Percentiles rank a stretch among this genome's conserved stretches.
These are phyloP conservation scores for Eurystomus gularis DNA, from an alignment of 2,113 vertebrate genomes.

Conservation along the genomic window DNA sequence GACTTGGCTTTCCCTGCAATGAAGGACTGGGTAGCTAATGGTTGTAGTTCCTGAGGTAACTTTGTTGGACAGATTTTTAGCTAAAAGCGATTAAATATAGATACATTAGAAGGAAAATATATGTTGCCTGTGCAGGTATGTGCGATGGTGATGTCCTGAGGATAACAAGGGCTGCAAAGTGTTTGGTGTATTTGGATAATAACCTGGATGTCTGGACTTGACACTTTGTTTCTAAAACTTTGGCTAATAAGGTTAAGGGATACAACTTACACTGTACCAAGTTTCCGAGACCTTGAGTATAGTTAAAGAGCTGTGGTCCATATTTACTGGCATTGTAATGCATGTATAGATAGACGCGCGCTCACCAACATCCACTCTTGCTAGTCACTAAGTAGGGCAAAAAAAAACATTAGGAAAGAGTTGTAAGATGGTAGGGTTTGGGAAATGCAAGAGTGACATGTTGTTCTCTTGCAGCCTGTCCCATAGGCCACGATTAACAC, in stretches of 20 bases:
- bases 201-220: background rate
- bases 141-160: background rate
- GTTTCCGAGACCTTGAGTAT: background rate
- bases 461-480: background rate
- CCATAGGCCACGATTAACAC: background rate
- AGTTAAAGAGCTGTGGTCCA: background rate
- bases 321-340: background rate
- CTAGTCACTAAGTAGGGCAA: background rate
- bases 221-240: background rate
- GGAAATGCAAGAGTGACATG: background rate
- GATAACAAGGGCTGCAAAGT: background rate
- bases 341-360: background rate
- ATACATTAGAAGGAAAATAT: background rate
- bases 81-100: background rate
- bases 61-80: background rate
- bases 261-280: accelerated
- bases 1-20: background rate
- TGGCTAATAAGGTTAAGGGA: background rate
- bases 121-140: background rate
- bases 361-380: accelerated
- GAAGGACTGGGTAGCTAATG: background rate
- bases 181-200: background rate
- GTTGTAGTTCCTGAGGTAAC: background rate
- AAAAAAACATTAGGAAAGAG: background rate
- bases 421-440: background rate